A percentile compares a stretch with the other conserved stretches of the same genome.
Evolutionary conservation across 2,797 vertebrate genomes (phyloP).

Genomic region (Sitta carolinensis): DNA sequence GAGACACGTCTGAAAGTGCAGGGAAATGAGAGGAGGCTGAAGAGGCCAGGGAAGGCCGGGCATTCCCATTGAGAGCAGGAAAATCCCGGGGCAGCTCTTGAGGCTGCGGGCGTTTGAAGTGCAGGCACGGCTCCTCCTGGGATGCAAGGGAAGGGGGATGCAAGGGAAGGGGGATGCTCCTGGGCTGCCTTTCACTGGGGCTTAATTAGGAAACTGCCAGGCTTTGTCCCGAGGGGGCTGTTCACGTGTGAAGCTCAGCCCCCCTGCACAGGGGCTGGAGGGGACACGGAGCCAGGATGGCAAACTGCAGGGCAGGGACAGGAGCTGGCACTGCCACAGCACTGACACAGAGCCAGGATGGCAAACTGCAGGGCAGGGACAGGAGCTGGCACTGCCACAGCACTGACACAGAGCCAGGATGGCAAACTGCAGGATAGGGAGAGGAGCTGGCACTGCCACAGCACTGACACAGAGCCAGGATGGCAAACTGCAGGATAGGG

Average conservation of each 20-base stretch:
- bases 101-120: slow-evolving; percentile 59
- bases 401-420: no score
- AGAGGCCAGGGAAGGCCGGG: slow-evolving; percentile 61
- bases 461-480: no score
- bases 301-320: slow-evolving; percentile 54
- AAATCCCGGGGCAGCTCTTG: slow-evolving; percentile 7
- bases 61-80: slow-evolving; percentile 54
- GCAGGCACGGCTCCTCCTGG: slow-evolving; percentile 55
- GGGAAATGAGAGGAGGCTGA: slow-evolving; percentile 77
- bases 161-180: background rate
- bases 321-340: background rate
- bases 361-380: no score
- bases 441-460: background rate
- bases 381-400: no score
- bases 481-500: no score
- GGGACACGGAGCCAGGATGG: slow-evolving; percentile 55
- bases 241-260: slow-evolving; percentile 47
- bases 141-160: slow-evolving; percentile 53
- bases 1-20: slow-evolving; percentile 77
- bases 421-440: no score
- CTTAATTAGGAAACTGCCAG: slow-evolving; percentile 77
- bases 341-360: no score
- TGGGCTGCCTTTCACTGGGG: slow-evolving; percentile 76
- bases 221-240: slow-evolving; percentile 76
- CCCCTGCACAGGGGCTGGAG: slow-evolving; percentile 52